Conservation (phyloP, 2,888 invertebrate genomes). For the Sminthurinus aureus region DNA sequence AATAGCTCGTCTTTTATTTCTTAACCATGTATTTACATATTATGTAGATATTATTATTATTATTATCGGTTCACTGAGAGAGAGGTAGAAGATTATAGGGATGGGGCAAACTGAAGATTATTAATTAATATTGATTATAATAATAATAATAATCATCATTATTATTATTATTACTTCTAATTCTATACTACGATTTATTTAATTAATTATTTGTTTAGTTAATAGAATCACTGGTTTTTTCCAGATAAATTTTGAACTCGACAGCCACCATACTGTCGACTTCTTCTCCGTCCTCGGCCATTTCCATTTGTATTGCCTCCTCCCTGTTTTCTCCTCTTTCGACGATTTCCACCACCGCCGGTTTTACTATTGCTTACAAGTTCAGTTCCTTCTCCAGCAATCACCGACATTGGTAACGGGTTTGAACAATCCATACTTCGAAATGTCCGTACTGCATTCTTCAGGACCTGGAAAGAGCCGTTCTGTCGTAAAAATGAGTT, state of each 20-base stretch:
- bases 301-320: not conserved
- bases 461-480: slow-evolving; percentile 61
- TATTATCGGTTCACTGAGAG: not conserved
- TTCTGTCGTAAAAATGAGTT: slow-evolving; percentile 33
- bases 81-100: not conserved
- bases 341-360: slow-evolving; percentile 34
- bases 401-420: slow-evolving; percentile 61
- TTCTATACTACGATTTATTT: no score
- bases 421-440: slow-evolving; percentile 64
- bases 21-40: no score
- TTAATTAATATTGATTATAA: no score
- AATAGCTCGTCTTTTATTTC: no score
- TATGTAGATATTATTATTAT: no score
- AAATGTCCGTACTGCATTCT: slow-evolving; percentile 63
- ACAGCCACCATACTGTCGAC: slow-evolving; percentile 55
- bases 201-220: no score
- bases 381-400: slow-evolving; percentile 51
- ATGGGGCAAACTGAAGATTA: not conserved
- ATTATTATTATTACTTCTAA: no score
- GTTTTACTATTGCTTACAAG: not conserved
- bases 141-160: no score
- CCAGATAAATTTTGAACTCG: slow-evolving; percentile 50
- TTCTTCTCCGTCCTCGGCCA: slow-evolving; percentile 30
- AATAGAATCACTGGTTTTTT: slow-evolving; percentile 48
- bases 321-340: slow-evolving; percentile 49